phyloP scores from a whole-genome alignment of 2,888 invertebrate genomes.

The Apocheima hispidaria region DNA sequence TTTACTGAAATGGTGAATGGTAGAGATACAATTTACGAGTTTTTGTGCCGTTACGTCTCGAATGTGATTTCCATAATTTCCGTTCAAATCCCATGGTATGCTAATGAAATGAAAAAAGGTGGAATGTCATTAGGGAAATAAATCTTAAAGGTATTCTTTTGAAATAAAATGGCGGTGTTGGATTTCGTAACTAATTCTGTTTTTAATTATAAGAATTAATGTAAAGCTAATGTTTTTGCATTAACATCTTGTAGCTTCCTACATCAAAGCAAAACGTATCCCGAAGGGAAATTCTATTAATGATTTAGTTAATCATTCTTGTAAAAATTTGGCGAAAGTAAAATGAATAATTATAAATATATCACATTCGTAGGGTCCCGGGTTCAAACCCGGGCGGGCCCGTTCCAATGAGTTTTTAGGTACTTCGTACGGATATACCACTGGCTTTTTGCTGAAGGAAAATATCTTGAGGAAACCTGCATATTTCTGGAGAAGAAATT shows the following conservation, averaged over 20 bases:
- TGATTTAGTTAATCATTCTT: no score
- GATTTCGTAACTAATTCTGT: constrained; percentile 15
- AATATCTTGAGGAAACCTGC: no score
- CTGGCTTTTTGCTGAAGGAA: no score
- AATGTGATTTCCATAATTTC: constrained; percentile 35
- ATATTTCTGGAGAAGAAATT: no score
- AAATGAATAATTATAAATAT: no score
- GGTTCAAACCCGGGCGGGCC: no score
- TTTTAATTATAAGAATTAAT: constrained; percentile 9
- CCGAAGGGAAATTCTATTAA: no score
- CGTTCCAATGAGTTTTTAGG: no score
- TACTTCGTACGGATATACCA: no score
- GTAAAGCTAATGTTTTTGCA: constrained; percentile 2
- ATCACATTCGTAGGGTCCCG: no score
- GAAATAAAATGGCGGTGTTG: constrained; percentile 13
- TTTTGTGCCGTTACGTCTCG: constrained; percentile 27
- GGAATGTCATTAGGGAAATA: constrained; percentile 27
- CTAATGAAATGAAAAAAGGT: constrained; percentile 31
- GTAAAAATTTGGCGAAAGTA: no score
- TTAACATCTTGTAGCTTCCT: not conserved
- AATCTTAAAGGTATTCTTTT: constrained; percentile 16
- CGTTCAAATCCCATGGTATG: constrained; percentile 32
- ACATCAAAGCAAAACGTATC: not conserved
- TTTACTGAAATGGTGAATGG: constrained; percentile 28
- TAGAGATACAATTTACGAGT: constrained; percentile 28